Evolutionary conservation across 2,113 vertebrate genomes (phyloP), one percentile per base, ranked within the genome.

Genomic region (Blennius ocellaris): DNA sequence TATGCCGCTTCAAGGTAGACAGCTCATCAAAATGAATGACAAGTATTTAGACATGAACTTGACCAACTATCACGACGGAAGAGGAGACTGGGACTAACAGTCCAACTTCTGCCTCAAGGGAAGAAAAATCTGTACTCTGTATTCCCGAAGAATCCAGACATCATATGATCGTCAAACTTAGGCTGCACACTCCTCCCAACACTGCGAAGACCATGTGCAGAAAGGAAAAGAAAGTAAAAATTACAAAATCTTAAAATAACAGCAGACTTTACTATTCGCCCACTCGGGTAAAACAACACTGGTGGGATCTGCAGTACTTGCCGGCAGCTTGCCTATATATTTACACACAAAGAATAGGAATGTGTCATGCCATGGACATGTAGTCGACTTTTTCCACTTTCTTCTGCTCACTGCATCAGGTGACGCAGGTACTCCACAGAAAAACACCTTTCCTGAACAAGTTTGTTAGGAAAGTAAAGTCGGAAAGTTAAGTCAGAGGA

Each of bases 401-500:
- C 54, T 48, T 54, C 52, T 37, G 5, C 47, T 57, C 45, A 40
- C 60, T 71, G 71, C 69, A 70, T 79, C 57, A 69, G 70, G 60
- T 55, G 59, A 59, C 78, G 66, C 73, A 83, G 66, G 64, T 72
- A 9, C 71, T 78, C 47, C 11, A 52, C 30, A 62, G 41, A 59
- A 73, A 89, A 88, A 87, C 78, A 84, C 84, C 74, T 84, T 54
- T 84, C 73, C 78, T 84, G 45, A 45, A 83, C 76, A 88, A 57
- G 47, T 87, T 87, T 89, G 61, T 78, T 83, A 58, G 40, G 48
- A 74, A 88, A 87, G 80, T 86, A 79, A 57, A 76, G 73, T 63
- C 67, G 59, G 59, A 53, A 61, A 71, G 48, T 52, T 41, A 41
- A 70, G 48, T 60, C 61, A 9, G 55, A 41, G 50, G 59, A 64